Evolutionary conservation across 2,888 invertebrate species (phyloP), one percentile per base, ranked within the genome.

Genomic region (Candidula unifasciata): DNA sequence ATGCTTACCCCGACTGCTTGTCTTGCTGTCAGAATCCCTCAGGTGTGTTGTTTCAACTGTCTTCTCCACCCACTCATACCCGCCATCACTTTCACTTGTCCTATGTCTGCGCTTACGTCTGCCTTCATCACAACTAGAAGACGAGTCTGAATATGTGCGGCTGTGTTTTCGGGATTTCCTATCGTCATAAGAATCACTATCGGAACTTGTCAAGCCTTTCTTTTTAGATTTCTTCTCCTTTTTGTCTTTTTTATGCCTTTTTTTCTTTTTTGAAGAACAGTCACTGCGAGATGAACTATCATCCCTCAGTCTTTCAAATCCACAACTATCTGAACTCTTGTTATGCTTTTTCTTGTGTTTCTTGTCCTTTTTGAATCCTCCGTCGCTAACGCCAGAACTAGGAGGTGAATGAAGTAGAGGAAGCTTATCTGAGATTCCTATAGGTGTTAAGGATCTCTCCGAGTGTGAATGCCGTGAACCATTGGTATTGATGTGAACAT

Each of bases 1-100:
- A 86, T 88, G 86, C 71, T 88, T 86, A 24, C 86, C 78, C 80
- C 88, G 87, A 35, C 54, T 69, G 37, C 87, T 84, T 74, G 88
- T 88, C 88, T 88, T 88, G 52, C 85, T 85, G 2, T 3, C 44
- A 10, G 73, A 27, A 54, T 74, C 88, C 88, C 33, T 44, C 13
- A 87, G 85, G 27, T 87, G 86, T 0, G 86, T 80, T n/a, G 91
- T 89, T 77, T 93, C 93, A 73, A 92, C 92, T 8, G 93, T 93
- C 85, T 92, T 91, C 87, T 94, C 93, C 44, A 93, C 93, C 94
- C 93, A 94, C 77, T 91, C 92, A 88, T 92, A 91, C 83, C 92
- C 92, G 13, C 82, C 80, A 0, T 82, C 79, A 24, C 57, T 71
- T 3, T 60, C 33, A 18, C 57, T 74, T 8, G 27, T 24, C 10